Evolutionary conservation across 2,888 invertebrate genomes (phyloP).

Genomic region (Hypomecis atomaria): DNA sequence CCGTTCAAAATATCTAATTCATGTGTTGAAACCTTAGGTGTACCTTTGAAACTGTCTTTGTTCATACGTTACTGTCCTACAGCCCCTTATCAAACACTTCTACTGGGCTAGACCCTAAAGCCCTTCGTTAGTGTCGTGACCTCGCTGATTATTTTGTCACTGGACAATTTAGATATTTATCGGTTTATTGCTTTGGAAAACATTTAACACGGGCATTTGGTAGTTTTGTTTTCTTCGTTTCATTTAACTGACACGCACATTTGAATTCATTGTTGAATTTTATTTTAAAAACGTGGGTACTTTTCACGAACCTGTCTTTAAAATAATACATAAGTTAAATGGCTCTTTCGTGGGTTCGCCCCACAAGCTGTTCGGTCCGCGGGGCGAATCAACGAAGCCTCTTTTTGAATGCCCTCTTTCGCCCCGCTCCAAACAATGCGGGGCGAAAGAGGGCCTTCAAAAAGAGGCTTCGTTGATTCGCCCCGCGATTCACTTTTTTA

Average conservation of each 20-base stretch:
- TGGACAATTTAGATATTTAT: slow-evolving; percentile 29
- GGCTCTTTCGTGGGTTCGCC: too few species aligned
- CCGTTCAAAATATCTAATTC: too few species aligned
- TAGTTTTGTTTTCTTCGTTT: background rate
- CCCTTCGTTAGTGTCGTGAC: slow-evolving; percentile 70
- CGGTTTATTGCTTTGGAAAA: slow-evolving; percentile 19
- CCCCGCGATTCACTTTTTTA: too few species aligned
- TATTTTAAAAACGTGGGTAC: background rate
- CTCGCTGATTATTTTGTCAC: slow-evolving; percentile 66
- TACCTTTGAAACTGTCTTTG: slow-evolving; percentile 15
- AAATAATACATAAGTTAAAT: too few species aligned
- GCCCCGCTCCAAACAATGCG: too few species aligned
- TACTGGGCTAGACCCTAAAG: slow-evolving; percentile 67
- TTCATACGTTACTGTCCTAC: slow-evolving; percentile 9
- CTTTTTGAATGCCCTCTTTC: too few species aligned
- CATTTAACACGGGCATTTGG: slow-evolving; percentile 1
- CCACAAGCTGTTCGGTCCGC: too few species aligned
- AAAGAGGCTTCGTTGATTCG: too few species aligned
- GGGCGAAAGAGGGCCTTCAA: too few species aligned
- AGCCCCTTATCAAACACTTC: slow-evolving; percentile 76
- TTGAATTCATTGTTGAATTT: background rate
- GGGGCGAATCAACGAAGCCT: too few species aligned
- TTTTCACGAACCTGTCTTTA: background rate
- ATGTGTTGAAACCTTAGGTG: background rate
- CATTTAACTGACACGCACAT: background rate